Evolutionary conservation across 2,113 vertebrate species (phyloP).

Genomic region (Bujurquina vittata): DNA sequence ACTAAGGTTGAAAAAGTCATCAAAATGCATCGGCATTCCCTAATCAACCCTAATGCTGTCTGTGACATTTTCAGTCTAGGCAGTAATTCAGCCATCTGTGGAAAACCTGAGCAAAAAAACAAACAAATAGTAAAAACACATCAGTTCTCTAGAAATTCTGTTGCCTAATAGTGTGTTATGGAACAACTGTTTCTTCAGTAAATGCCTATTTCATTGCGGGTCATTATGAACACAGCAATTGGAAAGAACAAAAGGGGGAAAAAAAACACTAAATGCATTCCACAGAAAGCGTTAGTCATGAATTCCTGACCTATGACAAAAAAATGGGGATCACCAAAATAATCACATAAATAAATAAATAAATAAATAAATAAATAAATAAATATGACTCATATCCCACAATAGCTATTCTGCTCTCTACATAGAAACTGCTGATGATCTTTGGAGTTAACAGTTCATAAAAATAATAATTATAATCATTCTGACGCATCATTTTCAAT

Average conservation of each 20-base stretch:
- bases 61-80: not conserved
- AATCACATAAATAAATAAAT: not conserved
- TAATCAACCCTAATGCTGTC: not conserved
- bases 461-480: conserved; percentile 46
- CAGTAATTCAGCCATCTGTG: not conserved
- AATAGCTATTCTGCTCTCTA: not conserved
- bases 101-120: not conserved
- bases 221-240: not conserved
- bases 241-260: conserved; percentile 25
- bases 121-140: not conserved
- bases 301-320: conserved; percentile 34
- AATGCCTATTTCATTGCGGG: conserved; percentile 11
- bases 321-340: conserved; percentile 23
- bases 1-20: not conserved
- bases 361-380: not conserved
- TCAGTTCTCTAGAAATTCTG: not conserved
- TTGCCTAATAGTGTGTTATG: conserved; percentile 21
- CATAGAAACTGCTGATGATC: not conserved
- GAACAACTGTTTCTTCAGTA: conserved; percentile 43
- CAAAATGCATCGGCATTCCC: not conserved
- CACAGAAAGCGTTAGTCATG: conserved; percentile 44
- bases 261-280: conserved; percentile 29
- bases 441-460: conserved; percentile 11
- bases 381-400: conserved; percentile 27
- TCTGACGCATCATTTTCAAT: conserved; percentile 42